Percentiles rank a stretch among this genome's conserved stretches.
Conservation (phyloP, 2,113 vertebrate genomes). For the Ptyas mucosa region DNA sequence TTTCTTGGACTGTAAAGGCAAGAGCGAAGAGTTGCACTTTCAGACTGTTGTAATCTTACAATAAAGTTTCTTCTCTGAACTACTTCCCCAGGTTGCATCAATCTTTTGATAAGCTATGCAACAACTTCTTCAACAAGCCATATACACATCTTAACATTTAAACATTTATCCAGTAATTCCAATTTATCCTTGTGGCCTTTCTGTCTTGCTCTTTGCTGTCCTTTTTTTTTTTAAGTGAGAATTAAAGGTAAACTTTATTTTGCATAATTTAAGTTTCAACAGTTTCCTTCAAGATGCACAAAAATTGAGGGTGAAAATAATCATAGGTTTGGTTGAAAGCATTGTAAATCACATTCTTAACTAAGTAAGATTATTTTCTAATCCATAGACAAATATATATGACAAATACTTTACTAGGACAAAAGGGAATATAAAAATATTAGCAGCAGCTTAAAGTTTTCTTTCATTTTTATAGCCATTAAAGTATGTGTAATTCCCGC, state of each 20-base stretch:
- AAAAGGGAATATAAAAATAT: not conserved
- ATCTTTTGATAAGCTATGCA: not conserved
- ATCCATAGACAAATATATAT: not conserved
- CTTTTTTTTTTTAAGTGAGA: not conserved
- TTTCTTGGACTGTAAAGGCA: not conserved
- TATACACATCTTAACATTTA: not conserved
- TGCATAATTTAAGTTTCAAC: not conserved
- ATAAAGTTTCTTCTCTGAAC: not conserved
- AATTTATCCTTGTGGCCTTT: not conserved
- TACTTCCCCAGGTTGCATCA: not conserved
- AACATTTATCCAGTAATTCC: not conserved
- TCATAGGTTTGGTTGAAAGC: not conserved
- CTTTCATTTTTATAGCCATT: not conserved
- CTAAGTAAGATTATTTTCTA: not conserved
- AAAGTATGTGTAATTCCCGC: not conserved
- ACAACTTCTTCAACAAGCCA: not conserved
- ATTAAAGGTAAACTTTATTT: not conserved
- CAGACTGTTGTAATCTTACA: not conserved
- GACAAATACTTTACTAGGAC: too few species aligned
- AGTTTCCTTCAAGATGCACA: not conserved
- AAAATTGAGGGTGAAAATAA: not conserved
- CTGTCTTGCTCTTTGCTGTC: not conserved
- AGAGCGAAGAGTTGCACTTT: not conserved
- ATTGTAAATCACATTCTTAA: not conserved
- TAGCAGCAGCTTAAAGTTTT: too few species aligned